These are phyloP conservation scores for Hyalella azteca DNA, from an alignment of 2,888 invertebrate species.

Conservation along the genomic window DNA sequence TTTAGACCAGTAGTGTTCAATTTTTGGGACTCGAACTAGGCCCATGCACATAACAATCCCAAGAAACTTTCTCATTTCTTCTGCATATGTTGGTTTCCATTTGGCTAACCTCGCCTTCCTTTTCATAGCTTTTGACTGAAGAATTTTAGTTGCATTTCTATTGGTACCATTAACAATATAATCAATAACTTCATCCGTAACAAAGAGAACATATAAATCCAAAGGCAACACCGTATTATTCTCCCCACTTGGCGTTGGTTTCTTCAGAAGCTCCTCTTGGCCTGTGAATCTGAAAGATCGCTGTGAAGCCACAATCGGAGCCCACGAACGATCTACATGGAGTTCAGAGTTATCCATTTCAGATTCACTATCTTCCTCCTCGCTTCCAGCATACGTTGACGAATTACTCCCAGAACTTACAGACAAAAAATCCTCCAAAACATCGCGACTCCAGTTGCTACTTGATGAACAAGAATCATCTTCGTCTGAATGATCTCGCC, in stretches of 20 bases:
- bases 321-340: too few relatives aligned
- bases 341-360: too few relatives aligned
- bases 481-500: too few relatives aligned
- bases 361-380: too few relatives aligned
- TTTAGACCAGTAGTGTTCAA: too few relatives aligned
- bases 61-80: conserved; percentile 38
- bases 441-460: background rate
- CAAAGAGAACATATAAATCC: too few relatives aligned
- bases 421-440: background rate
- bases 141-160: too few relatives aligned
- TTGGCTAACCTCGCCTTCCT: too few relatives aligned
- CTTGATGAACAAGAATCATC: conserved; percentile 9
- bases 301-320: background rate
- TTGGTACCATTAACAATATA: too few relatives aligned
- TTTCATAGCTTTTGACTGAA: too few relatives aligned
- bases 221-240: background rate
- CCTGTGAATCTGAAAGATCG: background rate
- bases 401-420: background rate
- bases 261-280: background rate
- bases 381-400: background rate
- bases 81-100: background rate
- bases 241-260: background rate
- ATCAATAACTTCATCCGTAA: too few relatives aligned
- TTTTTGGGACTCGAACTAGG: too few relatives aligned
- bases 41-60: conserved; percentile 39